A percentile compares a stretch with the other conserved stretches of the same genome.
Evolutionary conservation across 1,140 invertebrate genomes (phyloP).

Genomic region (Pantala flavescens): DNA sequence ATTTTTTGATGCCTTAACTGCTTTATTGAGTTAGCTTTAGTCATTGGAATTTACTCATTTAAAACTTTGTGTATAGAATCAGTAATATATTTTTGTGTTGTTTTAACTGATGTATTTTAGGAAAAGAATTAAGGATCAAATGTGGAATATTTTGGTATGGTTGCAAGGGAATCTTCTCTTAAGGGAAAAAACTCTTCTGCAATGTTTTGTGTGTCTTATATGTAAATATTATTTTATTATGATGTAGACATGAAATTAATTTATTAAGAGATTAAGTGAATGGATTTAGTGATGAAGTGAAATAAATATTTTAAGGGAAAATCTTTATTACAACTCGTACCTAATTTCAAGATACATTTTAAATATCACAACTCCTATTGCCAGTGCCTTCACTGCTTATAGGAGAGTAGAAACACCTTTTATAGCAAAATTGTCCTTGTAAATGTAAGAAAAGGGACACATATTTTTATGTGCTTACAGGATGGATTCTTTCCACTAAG

Average conservation of each 20-base stretch:
- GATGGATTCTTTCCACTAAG: too few species aligned
- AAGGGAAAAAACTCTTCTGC: too few species aligned
- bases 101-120: too few species aligned
- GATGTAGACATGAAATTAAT: not conserved
- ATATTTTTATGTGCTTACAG: not conserved
- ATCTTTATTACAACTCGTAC: not conserved
- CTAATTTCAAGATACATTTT: not conserved
- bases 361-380: not conserved
- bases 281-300: not conserved
- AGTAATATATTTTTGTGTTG: too few species aligned
- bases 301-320: not conserved
- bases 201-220: not conserved
- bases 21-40: constrained; percentile 11
- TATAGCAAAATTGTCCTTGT: not conserved
- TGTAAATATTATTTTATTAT: not conserved
- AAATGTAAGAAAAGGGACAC: not conserved
- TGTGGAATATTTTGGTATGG: too few species aligned
- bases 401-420: not conserved
- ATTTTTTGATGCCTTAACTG: constrained; percentile 19
- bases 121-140: too few species aligned
- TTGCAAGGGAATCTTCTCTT: too few species aligned
- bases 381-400: not conserved
- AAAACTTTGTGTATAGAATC: too few species aligned
- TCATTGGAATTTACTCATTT: too few species aligned
- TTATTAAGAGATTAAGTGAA: not conserved